These are phyloP conservation scores for Thelaira solivaga DNA, from an alignment of 2,888 invertebrate genomes.

Conservation along the genomic window DNA sequence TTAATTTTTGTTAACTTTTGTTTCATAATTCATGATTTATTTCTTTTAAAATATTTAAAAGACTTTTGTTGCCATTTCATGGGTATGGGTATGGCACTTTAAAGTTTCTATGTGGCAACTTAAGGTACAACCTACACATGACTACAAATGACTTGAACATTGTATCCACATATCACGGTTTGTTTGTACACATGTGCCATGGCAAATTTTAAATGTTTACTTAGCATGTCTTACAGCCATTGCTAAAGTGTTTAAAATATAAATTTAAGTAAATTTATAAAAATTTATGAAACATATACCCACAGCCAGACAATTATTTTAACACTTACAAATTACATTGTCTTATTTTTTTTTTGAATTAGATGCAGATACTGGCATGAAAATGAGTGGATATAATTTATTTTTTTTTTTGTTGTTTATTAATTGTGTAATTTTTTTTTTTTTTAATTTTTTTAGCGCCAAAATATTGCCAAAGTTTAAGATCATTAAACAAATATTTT, in stretches of 20 bases:
- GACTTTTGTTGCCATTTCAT: background rate
- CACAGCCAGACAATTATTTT: background rate
- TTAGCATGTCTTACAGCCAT: slow-evolving; percentile 57
- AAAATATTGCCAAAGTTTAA: too few species aligned
- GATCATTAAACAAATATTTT: too few species aligned
- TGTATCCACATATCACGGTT: background rate
- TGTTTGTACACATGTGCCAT: background rate
- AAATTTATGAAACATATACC: slow-evolving; percentile 10
- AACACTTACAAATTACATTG: slow-evolving; percentile 28
- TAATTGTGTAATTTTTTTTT: too few species aligned
- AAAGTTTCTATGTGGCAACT: background rate
- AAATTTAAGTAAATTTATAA: slow-evolving; percentile 54
- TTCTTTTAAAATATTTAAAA: background rate
- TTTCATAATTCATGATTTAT: slow-evolving; percentile 41
- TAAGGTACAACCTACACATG: slow-evolving; percentile 6
- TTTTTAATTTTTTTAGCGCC: too few species aligned
- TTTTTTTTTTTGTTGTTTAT: too few species aligned
- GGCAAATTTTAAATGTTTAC: slow-evolving; percentile 47
- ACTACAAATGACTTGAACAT: background rate
- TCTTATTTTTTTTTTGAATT: slow-evolving; percentile 17
- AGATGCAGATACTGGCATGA: background rate
- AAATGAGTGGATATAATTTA: too few species aligned
- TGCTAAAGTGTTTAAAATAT: slow-evolving; percentile 54
- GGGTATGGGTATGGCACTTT: background rate
- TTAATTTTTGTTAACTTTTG: background rate